Evolutionary conservation across 64 coral and sea anemone species (phyloP).

Genomic region (Exaiptasia diaphana): DNA sequence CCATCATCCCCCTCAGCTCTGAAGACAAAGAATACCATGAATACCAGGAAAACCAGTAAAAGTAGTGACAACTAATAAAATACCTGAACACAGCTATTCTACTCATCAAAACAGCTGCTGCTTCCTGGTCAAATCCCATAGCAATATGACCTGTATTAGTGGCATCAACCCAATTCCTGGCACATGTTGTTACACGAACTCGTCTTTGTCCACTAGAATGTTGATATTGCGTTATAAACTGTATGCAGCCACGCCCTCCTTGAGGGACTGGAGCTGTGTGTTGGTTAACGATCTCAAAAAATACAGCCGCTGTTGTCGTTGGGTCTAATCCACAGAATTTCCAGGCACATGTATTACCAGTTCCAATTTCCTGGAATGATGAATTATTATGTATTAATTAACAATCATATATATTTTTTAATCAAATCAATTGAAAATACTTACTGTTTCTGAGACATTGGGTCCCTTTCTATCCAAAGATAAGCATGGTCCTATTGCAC

Average conservation of each 20-base stretch:
- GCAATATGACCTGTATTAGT: conserved; percentile 77
- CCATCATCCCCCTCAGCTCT: conserved; percentile 93
- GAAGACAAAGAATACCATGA: background rate
- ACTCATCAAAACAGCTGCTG: conserved; percentile 94
- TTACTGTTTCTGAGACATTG: conserved; percentile 93
- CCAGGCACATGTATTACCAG: conserved; percentile 96
- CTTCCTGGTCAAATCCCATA: conserved; percentile 89
- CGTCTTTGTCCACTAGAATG: conserved; percentile 94
- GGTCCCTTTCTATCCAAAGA: conserved; percentile 98
- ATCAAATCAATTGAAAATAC: background rate
- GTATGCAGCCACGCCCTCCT: conserved; percentile 84
- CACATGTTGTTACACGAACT: conserved; percentile 97
- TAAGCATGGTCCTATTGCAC: conserved; percentile 91
- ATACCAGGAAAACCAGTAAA: background rate
- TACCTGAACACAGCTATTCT: conserved; percentile 92
- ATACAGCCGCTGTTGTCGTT: conserved; percentile 68
- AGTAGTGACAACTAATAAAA: background rate
- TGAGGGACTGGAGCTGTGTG: conserved; percentile 96
- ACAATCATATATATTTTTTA: background rate
- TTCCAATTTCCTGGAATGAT: conserved; percentile 88
- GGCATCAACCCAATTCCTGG: conserved; percentile 92
- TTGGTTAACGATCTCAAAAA: conserved; percentile 98
- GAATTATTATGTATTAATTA: background rate
- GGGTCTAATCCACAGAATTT: conserved; percentile 93
- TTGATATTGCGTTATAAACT: conserved; percentile 98